These are phyloP conservation scores for Neodiprion lecontei DNA, from an alignment of 1,140 invertebrate species.

Conservation along the genomic window DNA sequence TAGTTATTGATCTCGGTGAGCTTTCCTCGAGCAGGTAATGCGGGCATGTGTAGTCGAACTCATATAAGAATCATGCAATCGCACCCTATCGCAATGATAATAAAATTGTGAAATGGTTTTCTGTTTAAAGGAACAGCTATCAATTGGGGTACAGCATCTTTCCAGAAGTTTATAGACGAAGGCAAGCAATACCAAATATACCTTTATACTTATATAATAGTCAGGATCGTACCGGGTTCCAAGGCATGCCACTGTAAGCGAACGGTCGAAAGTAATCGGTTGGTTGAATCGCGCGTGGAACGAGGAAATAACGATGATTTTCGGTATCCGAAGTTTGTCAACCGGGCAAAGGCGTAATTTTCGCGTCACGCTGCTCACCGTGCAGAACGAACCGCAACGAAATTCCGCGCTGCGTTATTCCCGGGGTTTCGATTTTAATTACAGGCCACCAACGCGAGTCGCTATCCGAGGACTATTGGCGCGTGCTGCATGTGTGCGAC, in stretches of 20 bases:
- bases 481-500: slow-evolving; percentile 6
- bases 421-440: slow-evolving; percentile 33
- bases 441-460: slow-evolving; percentile 16
- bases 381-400: too few relatives aligned
- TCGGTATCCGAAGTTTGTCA: background rate
- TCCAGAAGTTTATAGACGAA: slow-evolving; percentile 7
- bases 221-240: background rate
- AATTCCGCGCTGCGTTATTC: background rate
- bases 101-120: background rate
- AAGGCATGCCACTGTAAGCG: background rate
- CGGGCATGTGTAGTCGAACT: too few relatives aligned
- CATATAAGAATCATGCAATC: too few relatives aligned
- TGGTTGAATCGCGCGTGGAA: slow-evolving; percentile 33
- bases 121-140: slow-evolving; percentile 7
- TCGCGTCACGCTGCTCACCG: too few relatives aligned
- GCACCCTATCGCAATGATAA: background rate
- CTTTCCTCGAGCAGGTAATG: background rate
- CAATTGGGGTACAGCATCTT: slow-evolving; percentile 7
- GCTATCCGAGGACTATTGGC: slow-evolving; percentile 38
- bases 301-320: slow-evolving; percentile 32
- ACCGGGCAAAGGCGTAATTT: background rate
- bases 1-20: background rate
- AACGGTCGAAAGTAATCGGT: background rate
- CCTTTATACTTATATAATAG: background rate
- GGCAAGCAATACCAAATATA: slow-evolving; percentile 4